These are phyloP conservation scores for Epirrhoe alternata DNA, from an alignment of 2,888 invertebrate genomes.

Conservation along the genomic window DNA sequence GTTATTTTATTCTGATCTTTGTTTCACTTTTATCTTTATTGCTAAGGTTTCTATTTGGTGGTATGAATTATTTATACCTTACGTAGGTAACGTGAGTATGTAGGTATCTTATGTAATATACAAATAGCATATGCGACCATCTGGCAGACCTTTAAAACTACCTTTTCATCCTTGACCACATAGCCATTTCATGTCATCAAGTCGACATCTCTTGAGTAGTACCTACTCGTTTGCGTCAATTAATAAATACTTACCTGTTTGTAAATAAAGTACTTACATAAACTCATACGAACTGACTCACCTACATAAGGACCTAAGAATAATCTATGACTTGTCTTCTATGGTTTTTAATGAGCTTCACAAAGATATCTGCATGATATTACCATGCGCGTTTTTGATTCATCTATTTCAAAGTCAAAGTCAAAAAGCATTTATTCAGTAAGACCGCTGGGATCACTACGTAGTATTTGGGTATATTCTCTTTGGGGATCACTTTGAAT, in stretches of 20 bases:
- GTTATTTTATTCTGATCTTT: background rate
- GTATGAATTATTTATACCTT: constrained; percentile 1
- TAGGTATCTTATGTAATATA: background rate
- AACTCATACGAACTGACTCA: no score
- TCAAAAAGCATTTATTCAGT: no score
- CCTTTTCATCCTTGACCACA: constrained; percentile 13
- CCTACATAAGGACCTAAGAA: no score
- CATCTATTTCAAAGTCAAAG: background rate
- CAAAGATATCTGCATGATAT: no score
- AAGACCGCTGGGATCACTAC: no score
- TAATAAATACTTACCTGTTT: background rate
- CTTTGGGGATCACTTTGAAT: no score
- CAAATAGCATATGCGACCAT: background rate
- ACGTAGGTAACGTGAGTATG: background rate
- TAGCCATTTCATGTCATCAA: constrained; percentile 3
- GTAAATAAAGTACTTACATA: no score
- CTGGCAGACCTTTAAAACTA: constrained; percentile 7
- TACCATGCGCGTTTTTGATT: background rate
- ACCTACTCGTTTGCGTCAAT: constrained; percentile 4
- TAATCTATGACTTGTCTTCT: no score
- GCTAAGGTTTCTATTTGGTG: background rate
- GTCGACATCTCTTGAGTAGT: background rate
- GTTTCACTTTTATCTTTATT: constrained; percentile 7
- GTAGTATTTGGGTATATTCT: no score
- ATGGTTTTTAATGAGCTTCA: no score